Evolutionary conservation across 2,113 vertebrate species (phyloP).

Genomic region (Phocoena sinus): DNA sequence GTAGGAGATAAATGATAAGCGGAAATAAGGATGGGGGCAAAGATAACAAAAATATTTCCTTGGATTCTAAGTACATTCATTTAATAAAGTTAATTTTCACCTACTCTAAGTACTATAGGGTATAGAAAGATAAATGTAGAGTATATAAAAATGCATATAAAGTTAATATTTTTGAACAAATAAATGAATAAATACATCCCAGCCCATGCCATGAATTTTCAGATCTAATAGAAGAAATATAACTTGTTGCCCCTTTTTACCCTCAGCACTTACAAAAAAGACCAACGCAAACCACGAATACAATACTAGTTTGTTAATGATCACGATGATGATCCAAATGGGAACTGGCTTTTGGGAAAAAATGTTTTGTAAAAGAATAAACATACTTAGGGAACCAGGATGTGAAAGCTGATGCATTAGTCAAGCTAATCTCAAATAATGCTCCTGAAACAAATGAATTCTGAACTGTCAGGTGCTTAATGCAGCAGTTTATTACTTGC

Average conservation of each 20-base stretch:
- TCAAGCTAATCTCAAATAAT: neutral
- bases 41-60: neutral
- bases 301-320: neutral
- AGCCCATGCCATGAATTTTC: neutral
- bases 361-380: neutral
- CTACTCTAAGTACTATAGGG: neutral
- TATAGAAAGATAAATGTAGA: neutral
- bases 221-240: neutral
- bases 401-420: neutral
- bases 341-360: neutral
- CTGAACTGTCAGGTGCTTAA: neutral
- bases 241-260: neutral
- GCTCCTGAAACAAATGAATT: neutral
- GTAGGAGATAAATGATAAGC: neutral
- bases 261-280: neutral
- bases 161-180: neutral
- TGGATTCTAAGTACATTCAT: neutral
- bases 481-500: neutral
- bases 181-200: neutral
- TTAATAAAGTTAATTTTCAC: slow-evolving; percentile 1
- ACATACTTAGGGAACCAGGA: neutral
- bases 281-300: neutral
- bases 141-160: neutral
- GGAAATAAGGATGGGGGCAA: neutral
- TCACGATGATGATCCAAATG: neutral